Conservation (phyloP, 2,113 vertebrate species). For the Donacobius atricapilla region DNA sequence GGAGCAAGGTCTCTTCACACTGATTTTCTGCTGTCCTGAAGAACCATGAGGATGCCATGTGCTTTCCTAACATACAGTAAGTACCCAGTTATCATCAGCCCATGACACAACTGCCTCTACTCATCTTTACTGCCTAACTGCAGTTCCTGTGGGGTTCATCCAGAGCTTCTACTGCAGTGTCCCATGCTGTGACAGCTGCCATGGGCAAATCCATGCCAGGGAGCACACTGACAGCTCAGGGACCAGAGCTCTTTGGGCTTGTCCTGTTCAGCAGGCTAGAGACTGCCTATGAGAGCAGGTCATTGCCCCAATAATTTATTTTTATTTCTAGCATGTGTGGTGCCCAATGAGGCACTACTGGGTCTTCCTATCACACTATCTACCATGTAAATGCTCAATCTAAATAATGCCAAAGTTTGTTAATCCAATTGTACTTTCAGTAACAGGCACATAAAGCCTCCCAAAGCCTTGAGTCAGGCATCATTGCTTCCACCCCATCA, state of each 20-base stretch:
- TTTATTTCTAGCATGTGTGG: background rate
- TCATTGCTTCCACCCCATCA: background rate
- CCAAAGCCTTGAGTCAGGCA: background rate
- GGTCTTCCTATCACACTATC: background rate
- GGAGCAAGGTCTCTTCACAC: background rate
- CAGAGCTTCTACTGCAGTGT: background rate
- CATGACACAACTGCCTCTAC: background rate
- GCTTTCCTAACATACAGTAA: background rate
- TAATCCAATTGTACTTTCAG: background rate
- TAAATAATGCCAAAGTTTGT: background rate
- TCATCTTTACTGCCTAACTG: background rate
- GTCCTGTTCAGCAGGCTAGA: background rate
- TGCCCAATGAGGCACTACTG: background rate
- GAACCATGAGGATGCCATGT: accelerated
- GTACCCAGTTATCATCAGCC: background rate
- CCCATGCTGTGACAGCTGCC: background rate
- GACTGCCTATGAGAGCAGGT: background rate
- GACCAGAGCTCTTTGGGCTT: background rate
- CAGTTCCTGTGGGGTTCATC: background rate
- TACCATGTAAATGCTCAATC: background rate
- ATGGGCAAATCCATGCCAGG: background rate
- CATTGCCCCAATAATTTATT: background rate
- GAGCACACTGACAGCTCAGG: background rate
- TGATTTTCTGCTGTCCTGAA: background rate
- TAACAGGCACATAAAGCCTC: background rate